Percentiles rank a stretch among this genome's conserved stretches.
Evolutionary conservation across 2,797 vertebrate genomes (phyloP).

Genomic region (Catamblyrhynchus diadema): DNA sequence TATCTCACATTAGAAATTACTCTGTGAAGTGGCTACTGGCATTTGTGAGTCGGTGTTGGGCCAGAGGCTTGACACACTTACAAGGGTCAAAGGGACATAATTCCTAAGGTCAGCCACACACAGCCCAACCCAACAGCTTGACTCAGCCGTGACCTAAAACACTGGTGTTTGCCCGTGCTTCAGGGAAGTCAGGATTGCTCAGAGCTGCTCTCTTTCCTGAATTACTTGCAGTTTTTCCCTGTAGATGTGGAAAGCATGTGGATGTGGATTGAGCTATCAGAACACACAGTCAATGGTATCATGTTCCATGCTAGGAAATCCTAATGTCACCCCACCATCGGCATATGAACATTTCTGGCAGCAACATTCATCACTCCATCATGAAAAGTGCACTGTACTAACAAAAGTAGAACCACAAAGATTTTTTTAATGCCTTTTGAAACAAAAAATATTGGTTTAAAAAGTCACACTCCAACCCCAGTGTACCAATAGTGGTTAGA

Average conservation of each 20-base stretch:
- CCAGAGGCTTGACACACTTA: not conserved
- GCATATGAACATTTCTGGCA: not conserved
- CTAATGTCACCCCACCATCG: not conserved
- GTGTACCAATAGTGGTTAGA: not conserved
- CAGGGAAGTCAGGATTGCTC: not conserved
- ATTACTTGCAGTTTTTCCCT: not conserved
- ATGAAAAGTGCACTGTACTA: not conserved
- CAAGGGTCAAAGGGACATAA: not conserved
- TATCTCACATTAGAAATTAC: not conserved
- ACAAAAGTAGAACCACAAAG: not conserved
- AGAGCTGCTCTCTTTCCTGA: not conserved
- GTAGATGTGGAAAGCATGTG: not conserved
- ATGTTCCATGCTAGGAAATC: not conserved
- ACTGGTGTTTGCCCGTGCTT: not conserved
- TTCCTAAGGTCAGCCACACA: constrained; percentile 3
- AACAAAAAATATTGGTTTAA: not conserved
- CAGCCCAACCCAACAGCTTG: not conserved
- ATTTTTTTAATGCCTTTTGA: not conserved
- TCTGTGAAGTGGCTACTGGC: not conserved
- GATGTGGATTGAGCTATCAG: not conserved
- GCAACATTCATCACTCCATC: not conserved
- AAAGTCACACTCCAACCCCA: not conserved
- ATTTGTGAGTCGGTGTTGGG: not conserved
- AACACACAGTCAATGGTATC: not conserved
- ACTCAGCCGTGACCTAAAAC: not conserved